These are phyloP conservation scores for Mus spretus DNA, from an alignment of 2,797 vertebrate genomes.

Conservation along the genomic window DNA sequence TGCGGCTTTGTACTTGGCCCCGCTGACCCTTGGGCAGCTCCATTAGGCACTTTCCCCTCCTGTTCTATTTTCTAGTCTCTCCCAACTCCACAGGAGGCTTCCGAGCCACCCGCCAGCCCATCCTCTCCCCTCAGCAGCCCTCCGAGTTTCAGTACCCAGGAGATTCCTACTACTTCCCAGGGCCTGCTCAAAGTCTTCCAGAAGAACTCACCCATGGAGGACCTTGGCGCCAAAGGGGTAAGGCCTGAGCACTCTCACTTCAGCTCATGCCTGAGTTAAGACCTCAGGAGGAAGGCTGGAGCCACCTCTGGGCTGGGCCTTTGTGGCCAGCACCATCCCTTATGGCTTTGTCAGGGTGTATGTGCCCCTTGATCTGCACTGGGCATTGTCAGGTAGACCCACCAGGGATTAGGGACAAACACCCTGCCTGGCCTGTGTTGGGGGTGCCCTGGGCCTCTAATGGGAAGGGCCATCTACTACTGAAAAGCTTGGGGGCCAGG, in stretches of 20 bases:
- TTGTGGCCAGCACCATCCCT: background rate
- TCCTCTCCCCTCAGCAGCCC: slow-evolving; percentile 77
- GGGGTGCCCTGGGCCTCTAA: background rate
- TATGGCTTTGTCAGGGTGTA: background rate
- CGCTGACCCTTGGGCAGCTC: background rate
- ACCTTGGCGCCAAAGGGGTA: slow-evolving; percentile 94
- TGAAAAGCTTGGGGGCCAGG: too few relatives aligned
- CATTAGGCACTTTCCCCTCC: background rate
- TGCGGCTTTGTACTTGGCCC: background rate
- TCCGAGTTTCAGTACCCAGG: slow-evolving; percentile 87
- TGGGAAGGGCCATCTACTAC: background rate
- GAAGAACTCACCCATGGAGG: slow-evolving; percentile 89
- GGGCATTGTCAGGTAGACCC: too few relatives aligned
- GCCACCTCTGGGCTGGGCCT: background rate
- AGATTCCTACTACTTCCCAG: slow-evolving; percentile 93
- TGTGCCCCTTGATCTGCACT: background rate
- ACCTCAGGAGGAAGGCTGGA: background rate
- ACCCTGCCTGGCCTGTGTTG: background rate
- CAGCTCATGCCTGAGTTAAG: fast-evolving
- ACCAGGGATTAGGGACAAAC: background rate
- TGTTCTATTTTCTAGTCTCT: slow-evolving; percentile 70
- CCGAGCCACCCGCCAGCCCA: slow-evolving; percentile 82
- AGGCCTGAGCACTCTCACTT: slow-evolving; percentile 45
- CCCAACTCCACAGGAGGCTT: slow-evolving; percentile 73
- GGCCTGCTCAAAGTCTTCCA: slow-evolving; percentile 95